A percentile compares a stretch with the other conserved stretches of the same genome.
Conservation (phyloP, 2,797 vertebrate genomes). For the Dallia pectoralis region DNA sequence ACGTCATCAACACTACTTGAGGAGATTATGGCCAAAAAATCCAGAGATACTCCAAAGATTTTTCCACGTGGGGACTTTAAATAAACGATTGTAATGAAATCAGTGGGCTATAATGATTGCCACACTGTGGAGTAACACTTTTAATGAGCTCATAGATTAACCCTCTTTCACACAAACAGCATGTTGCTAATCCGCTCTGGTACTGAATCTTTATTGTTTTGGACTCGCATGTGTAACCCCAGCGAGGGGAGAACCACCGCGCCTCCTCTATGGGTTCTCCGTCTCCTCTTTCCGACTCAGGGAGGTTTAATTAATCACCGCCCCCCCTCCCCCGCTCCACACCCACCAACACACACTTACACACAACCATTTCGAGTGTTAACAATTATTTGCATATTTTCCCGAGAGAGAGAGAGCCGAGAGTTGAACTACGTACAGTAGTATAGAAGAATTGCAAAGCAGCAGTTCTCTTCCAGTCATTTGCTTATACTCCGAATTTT, state of each 20-base stretch:
- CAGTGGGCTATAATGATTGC: slow-evolving; percentile 26
- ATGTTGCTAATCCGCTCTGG: not conserved
- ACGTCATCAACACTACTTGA: not conserved
- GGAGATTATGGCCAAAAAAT: not conserved
- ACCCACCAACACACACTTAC: not conserved
- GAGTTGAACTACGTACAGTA: not conserved
- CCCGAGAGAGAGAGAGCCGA: not conserved
- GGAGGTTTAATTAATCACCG: not conserved
- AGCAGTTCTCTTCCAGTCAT: too few relatives aligned
- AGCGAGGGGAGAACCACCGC: not conserved
- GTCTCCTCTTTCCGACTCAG: not conserved
- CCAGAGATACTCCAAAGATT: not conserved
- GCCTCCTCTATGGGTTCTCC: not conserved
- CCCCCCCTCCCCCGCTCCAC: not conserved
- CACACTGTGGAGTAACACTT: slow-evolving; percentile 1
- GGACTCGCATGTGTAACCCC: not conserved
- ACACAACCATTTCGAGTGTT: too few relatives aligned
- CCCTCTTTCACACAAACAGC: slow-evolving; percentile 2
- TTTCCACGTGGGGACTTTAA: not conserved
- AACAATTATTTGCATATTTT: not conserved
- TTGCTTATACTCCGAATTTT: too few relatives aligned
- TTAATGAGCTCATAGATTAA: not conserved
- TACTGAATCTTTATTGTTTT: slow-evolving; percentile 1
- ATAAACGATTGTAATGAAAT: slow-evolving; percentile 29
- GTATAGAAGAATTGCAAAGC: not conserved